phyloP scores from a whole-genome alignment of 2,888 invertebrate species.

The Stratiomys singularior region DNA sequence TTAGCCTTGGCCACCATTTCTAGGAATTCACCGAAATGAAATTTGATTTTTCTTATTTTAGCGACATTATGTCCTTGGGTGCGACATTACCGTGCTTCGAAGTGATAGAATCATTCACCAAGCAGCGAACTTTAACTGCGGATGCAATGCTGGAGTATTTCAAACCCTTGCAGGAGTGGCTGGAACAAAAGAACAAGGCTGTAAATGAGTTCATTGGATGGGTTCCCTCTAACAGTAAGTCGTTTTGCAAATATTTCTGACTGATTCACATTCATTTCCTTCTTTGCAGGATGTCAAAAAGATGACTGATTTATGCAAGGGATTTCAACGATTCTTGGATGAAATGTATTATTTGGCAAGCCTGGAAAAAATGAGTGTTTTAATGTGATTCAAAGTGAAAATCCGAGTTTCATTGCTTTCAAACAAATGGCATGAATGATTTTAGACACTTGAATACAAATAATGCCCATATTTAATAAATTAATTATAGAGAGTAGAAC shows the following conservation, averaged over 20 bases:
- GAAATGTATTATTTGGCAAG: neutral
- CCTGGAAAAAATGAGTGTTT: too few relatives aligned
- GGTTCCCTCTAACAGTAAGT: slow-evolving; percentile 62
- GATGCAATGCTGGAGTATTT: slow-evolving; percentile 83
- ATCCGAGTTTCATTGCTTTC: too few relatives aligned
- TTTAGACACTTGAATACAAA: too few relatives aligned
- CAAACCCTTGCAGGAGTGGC: slow-evolving; percentile 79
- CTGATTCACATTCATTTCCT: neutral
- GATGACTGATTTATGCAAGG: neutral
- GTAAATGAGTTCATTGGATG: slow-evolving; percentile 73
- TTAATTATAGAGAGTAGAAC: too few relatives aligned
- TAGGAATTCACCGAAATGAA: too few relatives aligned
- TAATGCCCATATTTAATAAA: too few relatives aligned
- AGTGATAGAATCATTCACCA: slow-evolving; percentile 82
- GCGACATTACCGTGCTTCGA: slow-evolving; percentile 82
- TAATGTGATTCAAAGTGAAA: too few relatives aligned
- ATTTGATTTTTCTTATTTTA: slow-evolving; percentile 60
- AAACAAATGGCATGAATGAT: too few relatives aligned
- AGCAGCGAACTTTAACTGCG: slow-evolving; percentile 78
- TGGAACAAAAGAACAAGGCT: slow-evolving; percentile 75
- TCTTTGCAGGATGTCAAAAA: slow-evolving; percentile 2
- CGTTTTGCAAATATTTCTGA: neutral
- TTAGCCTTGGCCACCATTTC: too few relatives aligned
- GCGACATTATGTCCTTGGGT: slow-evolving; percentile 76
- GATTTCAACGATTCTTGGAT: neutral